Percentiles rank a stretch among this genome's conserved stretches.
Evolutionary conservation across 2,113 vertebrate species (phyloP).

Genomic region (zebrafish (Danio rerio)): DNA sequence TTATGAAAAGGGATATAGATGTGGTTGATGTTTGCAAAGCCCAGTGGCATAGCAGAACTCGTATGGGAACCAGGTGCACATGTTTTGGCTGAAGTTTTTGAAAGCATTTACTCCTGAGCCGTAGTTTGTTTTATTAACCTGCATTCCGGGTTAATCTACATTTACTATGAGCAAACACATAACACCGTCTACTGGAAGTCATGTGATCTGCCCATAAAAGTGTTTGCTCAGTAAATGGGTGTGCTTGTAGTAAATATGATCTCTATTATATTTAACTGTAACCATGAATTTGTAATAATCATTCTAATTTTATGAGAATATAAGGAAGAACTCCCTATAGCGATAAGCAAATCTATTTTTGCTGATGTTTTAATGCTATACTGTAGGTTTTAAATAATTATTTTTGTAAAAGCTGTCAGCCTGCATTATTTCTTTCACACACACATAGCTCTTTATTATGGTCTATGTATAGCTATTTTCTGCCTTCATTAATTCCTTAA

Average conservation of each 20-base stretch:
- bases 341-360: too few relatives aligned
- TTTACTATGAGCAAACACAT: background rate
- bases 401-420: too few relatives aligned
- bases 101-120: background rate
- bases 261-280: background rate
- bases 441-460: too few relatives aligned
- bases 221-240: background rate
- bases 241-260: background rate
- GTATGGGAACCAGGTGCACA: slow-evolving; percentile 14
- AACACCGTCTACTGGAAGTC: slow-evolving; percentile 14
- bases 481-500: too few relatives aligned
- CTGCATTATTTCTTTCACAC: too few relatives aligned
- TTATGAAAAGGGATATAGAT: background rate
- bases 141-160: background rate
- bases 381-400: too few relatives aligned
- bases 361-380: too few relatives aligned
- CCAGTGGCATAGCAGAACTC: background rate
- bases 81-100: background rate
- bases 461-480: too few relatives aligned
- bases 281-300: too few relatives aligned
- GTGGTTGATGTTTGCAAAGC: background rate
- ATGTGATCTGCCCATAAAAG: slow-evolving; percentile 11
- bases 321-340: too few relatives aligned
- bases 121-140: background rate
- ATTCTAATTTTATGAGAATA: too few relatives aligned